Percentiles rank a stretch among this genome's conserved stretches.
These are phyloP conservation scores for Tangara arthus DNA, from an alignment of 2,797 vertebrate species.

Conservation along the genomic window DNA sequence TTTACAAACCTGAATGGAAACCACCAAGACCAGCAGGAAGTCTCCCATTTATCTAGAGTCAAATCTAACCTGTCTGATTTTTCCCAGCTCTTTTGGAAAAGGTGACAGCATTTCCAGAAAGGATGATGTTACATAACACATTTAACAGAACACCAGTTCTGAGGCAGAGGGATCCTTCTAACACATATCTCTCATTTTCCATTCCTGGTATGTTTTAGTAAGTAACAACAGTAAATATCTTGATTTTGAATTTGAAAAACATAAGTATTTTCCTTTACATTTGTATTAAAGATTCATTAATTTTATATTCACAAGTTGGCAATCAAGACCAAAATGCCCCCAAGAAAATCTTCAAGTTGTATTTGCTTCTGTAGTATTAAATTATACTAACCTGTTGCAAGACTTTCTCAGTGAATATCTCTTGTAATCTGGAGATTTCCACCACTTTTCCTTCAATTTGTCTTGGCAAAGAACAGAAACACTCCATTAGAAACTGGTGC, in stretches of 20 bases:
- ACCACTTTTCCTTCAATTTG: conserved; percentile 98
- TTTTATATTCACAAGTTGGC: background rate
- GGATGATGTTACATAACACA: background rate
- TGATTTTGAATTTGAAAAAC: background rate
- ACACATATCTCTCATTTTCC: background rate
- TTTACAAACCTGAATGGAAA: background rate
- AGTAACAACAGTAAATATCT: background rate
- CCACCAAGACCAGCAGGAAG: background rate
- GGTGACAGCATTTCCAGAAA: background rate
- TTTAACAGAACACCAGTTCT: background rate
- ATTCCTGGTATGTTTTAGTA: background rate
- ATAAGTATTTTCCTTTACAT: background rate
- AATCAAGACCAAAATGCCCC: background rate
- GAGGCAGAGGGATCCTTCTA: background rate
- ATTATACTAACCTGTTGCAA: conserved; percentile 86
- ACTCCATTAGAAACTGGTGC: background rate
- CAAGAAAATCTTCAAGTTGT: background rate
- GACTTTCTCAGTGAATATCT: conserved; percentile 97
- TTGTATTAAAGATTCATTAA: background rate
- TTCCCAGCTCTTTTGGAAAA: background rate
- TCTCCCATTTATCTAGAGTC: background rate
- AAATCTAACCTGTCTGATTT: background rate
- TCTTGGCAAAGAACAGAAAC: conserved; percentile 70
- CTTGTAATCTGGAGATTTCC: conserved; percentile 96
- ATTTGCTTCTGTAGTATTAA: background rate